Evolutionary conservation across 2,888 invertebrate genomes (phyloP).

Genomic region (Coleophora deauratella): DNA sequence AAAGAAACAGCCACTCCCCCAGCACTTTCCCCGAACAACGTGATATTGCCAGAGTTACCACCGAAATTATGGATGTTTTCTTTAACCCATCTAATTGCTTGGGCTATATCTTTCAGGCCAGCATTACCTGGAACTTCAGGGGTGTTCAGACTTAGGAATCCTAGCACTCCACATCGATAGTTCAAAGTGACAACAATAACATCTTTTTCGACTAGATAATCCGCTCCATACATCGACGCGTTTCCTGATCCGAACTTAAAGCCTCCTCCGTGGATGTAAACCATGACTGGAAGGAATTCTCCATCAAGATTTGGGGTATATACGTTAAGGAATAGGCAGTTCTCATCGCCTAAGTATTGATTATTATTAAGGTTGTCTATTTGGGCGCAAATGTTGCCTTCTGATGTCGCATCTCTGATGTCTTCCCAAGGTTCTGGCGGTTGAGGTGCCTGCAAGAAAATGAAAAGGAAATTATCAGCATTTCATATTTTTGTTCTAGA

Average conservation of each 20-base stretch:
- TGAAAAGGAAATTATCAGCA: background rate
- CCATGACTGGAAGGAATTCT: constrained; percentile 69
- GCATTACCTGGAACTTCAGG: constrained; percentile 65
- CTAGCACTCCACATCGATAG: constrained; percentile 65
- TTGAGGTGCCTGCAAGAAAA: constrained; percentile 67
- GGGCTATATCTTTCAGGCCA: constrained; percentile 55
- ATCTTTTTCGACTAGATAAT: constrained; percentile 72
- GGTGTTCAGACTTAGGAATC: constrained; percentile 55
- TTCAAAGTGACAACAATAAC: constrained; percentile 73
- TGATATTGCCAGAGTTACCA: constrained; percentile 55
- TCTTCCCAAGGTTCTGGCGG: constrained; percentile 74
- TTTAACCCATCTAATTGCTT: constrained; percentile 56
- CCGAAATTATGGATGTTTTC: constrained; percentile 57
- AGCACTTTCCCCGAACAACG: constrained; percentile 55
- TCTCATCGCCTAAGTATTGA: constrained; percentile 71
- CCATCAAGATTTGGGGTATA: constrained; percentile 75
- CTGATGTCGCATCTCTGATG: constrained; percentile 74
- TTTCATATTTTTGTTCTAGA: too few relatives aligned
- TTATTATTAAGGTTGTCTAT: constrained; percentile 51
- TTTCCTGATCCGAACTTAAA: constrained; percentile 69
- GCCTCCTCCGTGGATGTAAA: constrained; percentile 74
- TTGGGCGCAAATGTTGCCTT: constrained; percentile 77
- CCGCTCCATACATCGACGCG: constrained; percentile 58
- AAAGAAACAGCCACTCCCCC: constrained; percentile 42
- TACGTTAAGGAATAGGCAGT: constrained; percentile 81